Base-by-base conservation (phyloP, 2,113 vertebrate genomes). In the Dicentrarchus labrax region DNA sequence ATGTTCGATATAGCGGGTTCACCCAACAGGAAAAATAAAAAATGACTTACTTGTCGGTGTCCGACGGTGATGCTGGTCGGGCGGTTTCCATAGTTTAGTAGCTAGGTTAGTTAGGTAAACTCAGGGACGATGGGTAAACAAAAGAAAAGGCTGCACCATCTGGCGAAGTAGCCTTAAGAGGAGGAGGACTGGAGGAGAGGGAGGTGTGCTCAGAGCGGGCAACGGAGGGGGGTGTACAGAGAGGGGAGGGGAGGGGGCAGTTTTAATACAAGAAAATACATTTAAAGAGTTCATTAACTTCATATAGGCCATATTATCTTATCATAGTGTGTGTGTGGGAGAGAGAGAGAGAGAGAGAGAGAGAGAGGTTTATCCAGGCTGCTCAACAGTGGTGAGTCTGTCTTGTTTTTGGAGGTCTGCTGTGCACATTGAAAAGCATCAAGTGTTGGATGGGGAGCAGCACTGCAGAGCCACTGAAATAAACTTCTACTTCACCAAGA, bases 71-170 rank as follows among this genome's bases (percentile, higher is more conserved):
- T 80, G 88, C 45, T 65, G 76, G 70, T 22, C 62, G 65, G 78
- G 21, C 78, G 2, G 80, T 54, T 17, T 72, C 86, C 91, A 90
- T 91, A 85, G 80, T 82, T 91, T 5, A 17, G 93, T 93, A 81
- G 83, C 88, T 78, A 86, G 93, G 83, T 84, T 64, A 53, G 83
- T 67, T 59, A 76, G 83, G 92, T 90, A 81, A 87, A 92, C 90
- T 87, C 78, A 71, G 85, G 86, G 73, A 72, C 90, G 83, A 87
- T 91, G 91, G 84, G 93, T 94, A 92, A 95, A 95, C 94, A 95
- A 95, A 94, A 93, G 94, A 93, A 93, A 92, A 93, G 91, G 85
- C 91, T 82, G 88, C 91, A 95, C 94, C 94, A 95, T 94, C 94
- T 95, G 94, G 93, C 83, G 84, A 88, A 93, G 91, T 91, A 72